phyloP scores from a whole-genome alignment of 53 echinoderm and acorn worm species.

The Echinometra lucunter region DNA sequence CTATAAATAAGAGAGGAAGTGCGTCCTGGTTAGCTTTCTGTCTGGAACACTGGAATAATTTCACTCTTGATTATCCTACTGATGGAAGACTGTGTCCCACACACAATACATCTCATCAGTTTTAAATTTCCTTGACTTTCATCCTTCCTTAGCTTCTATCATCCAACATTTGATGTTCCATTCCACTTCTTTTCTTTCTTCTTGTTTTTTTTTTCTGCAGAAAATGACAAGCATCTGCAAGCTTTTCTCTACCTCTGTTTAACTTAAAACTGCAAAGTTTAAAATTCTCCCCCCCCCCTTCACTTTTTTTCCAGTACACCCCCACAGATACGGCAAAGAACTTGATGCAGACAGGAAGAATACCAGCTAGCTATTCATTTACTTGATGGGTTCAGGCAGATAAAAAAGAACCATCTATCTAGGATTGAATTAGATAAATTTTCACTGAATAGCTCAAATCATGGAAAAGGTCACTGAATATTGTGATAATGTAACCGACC shows the following conservation, averaged over 20 bases:
- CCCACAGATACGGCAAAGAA: conserved; percentile 5
- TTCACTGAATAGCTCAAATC: not conserved
- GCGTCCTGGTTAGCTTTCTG: not conserved
- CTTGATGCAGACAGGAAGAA: not conserved
- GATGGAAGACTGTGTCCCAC: not conserved
- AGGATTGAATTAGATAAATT: not conserved
- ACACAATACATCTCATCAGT: not conserved
- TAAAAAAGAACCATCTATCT: not conserved
- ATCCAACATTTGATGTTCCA: not conserved
- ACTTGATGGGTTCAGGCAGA: not conserved
- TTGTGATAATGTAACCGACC: not conserved
- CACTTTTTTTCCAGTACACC: not conserved
- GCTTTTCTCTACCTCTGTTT: no score
- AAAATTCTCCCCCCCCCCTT: no score
- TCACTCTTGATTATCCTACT: not conserved
- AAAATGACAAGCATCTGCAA: no score
- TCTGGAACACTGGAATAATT: not conserved
- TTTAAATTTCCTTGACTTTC: not conserved
- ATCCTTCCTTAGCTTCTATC: not conserved
- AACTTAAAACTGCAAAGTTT: no score
- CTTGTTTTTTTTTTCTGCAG: not conserved
- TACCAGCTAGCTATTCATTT: not conserved
- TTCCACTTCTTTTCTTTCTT: not conserved
- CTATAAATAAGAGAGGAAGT: conserved; percentile 35
- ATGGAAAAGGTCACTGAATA: not conserved